Evolutionary conservation across 1,140 invertebrate species (phyloP).

Genomic region (Danaus plexippus): DNA sequence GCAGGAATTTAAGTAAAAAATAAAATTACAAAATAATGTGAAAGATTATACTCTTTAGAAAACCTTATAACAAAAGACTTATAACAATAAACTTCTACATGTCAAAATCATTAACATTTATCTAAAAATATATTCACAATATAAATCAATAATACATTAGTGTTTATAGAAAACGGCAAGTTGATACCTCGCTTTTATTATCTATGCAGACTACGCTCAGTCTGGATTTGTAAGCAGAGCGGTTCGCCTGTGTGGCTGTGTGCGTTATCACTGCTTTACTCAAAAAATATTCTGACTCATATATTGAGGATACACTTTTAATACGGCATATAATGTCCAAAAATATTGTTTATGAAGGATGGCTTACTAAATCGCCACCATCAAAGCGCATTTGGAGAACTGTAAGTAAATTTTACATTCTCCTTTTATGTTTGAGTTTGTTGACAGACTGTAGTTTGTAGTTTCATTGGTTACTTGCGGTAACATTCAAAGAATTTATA

Average conservation of each 20-base stretch:
- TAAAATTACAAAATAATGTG: no score
- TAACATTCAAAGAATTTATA: constrained; percentile 6
- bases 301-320: constrained; percentile 30
- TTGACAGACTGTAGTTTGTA: constrained; percentile 34
- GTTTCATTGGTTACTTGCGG: constrained; percentile 17
- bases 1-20: no score
- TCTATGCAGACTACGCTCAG: background rate
- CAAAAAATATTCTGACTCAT: constrained; percentile 44
- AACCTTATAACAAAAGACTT: no score
- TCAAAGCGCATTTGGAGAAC: constrained; percentile 89
- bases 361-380: constrained; percentile 93
- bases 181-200: no score
- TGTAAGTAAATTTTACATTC: constrained; percentile 74
- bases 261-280: constrained; percentile 15
- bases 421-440: constrained; percentile 29
- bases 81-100: no score
- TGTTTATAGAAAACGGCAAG: no score
- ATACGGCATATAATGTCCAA: constrained; percentile 44
- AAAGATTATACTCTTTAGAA: no score
- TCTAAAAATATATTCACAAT: no score
- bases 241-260: constrained; percentile 3
- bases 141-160: no score
- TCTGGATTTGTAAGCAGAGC: constrained; percentile 10
- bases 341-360: constrained; percentile 81
- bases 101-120: no score